phyloP scores from a whole-genome alignment of 1,140 invertebrate species.

The Stegodyphus mimosarum region DNA sequence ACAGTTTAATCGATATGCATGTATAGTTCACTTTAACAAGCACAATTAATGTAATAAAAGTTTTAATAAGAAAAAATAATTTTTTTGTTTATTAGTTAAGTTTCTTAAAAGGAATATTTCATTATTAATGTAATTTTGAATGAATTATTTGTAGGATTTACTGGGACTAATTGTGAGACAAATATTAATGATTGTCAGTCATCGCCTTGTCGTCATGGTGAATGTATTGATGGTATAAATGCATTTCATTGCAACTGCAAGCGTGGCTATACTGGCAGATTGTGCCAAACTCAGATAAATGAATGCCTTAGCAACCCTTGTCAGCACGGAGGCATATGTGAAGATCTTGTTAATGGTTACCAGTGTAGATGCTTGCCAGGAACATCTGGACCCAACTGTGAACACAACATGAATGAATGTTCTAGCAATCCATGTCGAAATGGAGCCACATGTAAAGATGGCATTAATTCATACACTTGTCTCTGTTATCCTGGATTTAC shows the following conservation, averaged over 20 bases:
- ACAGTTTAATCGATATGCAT: no score
- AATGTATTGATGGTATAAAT: constrained; percentile 79
- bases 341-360: constrained; percentile 76
- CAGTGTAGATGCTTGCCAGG: constrained; percentile 81
- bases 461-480: constrained; percentile 96
- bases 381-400: constrained; percentile 81
- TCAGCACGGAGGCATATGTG: constrained; percentile 75
- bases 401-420: constrained; percentile 89
- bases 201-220: constrained; percentile 87
- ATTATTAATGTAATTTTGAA: not conserved
- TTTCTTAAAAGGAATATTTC: not conserved
- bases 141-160: constrained; percentile 80
- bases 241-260: constrained; percentile 87
- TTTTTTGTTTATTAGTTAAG: not conserved
- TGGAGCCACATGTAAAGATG: constrained; percentile 88
- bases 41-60: no score
- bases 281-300: constrained; percentile 91
- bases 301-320: constrained; percentile 80
- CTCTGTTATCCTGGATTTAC: constrained; percentile 88
- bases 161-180: constrained; percentile 80
- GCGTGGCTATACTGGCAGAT: constrained; percentile 85
- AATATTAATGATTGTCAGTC: constrained; percentile 88
- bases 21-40: no score
- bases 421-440: constrained; percentile 83
- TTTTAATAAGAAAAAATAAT: not conserved